phyloP scores from a whole-genome alignment of 2,888 invertebrate species.

The Ophion costatus region DNA sequence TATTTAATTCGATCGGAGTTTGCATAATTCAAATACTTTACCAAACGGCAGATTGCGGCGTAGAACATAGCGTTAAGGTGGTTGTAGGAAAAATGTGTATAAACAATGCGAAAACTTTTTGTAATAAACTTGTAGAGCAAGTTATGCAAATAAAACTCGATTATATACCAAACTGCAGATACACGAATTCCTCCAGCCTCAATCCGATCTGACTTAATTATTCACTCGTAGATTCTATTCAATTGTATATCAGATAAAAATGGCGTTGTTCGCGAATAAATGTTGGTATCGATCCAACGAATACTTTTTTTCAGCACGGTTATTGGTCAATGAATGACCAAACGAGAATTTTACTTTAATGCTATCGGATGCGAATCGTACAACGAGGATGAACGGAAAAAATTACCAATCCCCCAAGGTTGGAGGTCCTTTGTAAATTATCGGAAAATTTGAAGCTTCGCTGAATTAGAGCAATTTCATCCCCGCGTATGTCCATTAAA shows the following conservation, averaged over 20 bases:
- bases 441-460: background rate
- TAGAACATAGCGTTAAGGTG: too few species aligned
- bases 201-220: background rate
- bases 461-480: background rate
- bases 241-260: background rate
- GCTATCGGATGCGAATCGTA: background rate
- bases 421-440: background rate
- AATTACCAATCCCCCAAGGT: background rate
- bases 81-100: too few species aligned
- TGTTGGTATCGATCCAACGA: background rate
- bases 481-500: conserved; percentile 26
- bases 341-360: background rate
- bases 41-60: background rate
- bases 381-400: background rate
- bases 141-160: too few species aligned
- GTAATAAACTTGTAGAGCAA: too few species aligned
- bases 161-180: background rate
- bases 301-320: background rate
- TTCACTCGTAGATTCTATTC: background rate
- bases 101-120: too few species aligned
- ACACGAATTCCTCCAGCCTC: background rate
- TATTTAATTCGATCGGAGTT: background rate
- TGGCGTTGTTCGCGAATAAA: background rate
- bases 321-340: background rate
- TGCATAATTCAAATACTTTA: background rate